Evolutionary conservation across 2,113 vertebrate species (phyloP), one percentile per base, ranked within the genome.

Genomic region (Caracal caracal): DNA sequence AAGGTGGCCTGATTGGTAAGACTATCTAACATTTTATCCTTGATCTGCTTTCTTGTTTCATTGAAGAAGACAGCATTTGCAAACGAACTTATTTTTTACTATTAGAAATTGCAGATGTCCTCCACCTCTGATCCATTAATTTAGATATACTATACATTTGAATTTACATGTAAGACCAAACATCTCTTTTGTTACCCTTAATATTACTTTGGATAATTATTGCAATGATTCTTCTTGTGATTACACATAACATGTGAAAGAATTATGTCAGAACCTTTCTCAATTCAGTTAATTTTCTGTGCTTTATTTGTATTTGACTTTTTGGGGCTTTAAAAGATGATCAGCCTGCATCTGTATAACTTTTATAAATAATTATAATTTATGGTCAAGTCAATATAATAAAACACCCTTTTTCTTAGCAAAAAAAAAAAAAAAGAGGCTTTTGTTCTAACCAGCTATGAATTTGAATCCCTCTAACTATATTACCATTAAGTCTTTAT

Each of bases 371-470:
- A 16, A 68, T 59, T 97, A 33, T 89, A 90, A 90, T 43, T 93
- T 56, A 53, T 22, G 20, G 47, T 79, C 26, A 83, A 37, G 51
- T 90, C 26, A 89, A 53, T 28, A 49, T 95, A 93, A 93, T 96
- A 94, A 95, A 96, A 75, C 59, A 43, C 75, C 10, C 19, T 59
- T 86, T 90, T 97, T 37, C 68, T 93, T 19, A 88, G 37, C 59
- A n/a, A 59, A 59, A 59, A 59, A 49, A 56, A 63, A 63, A 61
- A 61, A 61, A 66, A 73, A 84, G 26, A 81, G 35, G 5, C 30
- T 86, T 89, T 81, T 82, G 49, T 80, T 96, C 19, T 83, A 95
- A 49, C 10, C 22, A 92, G 83, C 6, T 79, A 22, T 83, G 49
- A 47, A 87, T 97, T 71, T 90, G 78, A 96, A 47, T 91, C 15